phyloP scores from a whole-genome alignment of 2,113 vertebrate genomes.

The Tichodroma muraria region DNA sequence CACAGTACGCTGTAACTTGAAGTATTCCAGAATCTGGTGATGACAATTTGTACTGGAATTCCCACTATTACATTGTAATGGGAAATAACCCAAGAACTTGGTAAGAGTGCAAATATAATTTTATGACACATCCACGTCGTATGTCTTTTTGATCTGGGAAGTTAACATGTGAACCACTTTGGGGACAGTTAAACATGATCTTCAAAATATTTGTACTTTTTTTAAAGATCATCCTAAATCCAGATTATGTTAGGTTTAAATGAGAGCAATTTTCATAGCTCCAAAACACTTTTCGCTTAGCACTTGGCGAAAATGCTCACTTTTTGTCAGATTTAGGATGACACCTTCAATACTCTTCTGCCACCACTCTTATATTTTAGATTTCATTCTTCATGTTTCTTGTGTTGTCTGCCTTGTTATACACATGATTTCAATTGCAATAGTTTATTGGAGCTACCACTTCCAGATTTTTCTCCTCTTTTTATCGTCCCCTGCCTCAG shows the following conservation, averaged over 20 bases:
- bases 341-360: neutral
- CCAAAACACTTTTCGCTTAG: neutral
- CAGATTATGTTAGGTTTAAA: neutral
- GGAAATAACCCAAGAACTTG: neutral
- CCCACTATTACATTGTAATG: neutral
- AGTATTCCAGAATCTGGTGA: neutral
- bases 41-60: neutral
- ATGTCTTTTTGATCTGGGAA: neutral
- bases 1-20: neutral
- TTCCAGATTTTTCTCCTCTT: neutral
- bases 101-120: neutral
- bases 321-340: neutral
- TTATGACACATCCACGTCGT: neutral
- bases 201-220: neutral
- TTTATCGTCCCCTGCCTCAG: neutral
- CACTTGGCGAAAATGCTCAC: neutral
- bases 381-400: neutral
- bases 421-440: neutral
- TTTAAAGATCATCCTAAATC: neutral
- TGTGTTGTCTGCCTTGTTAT: neutral
- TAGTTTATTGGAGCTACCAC: neutral
- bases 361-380: neutral
- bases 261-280: neutral
- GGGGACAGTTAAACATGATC: neutral
- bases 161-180: fast-evolving